Conservation (phyloP, 2,888 invertebrate species). For the Chorisops tibialis region DNA sequence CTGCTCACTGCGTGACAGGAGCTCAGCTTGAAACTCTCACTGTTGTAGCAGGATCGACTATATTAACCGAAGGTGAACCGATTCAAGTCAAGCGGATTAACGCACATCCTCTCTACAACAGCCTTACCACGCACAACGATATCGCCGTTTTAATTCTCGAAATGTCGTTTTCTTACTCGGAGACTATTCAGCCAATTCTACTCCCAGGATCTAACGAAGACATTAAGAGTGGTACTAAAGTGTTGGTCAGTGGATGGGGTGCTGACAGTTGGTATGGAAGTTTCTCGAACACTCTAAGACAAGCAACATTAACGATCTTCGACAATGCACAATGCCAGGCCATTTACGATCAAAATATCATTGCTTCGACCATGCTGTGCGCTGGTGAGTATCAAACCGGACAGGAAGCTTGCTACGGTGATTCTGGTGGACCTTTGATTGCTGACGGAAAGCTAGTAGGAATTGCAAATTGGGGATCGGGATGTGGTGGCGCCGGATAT, state of each 20-base stretch:
- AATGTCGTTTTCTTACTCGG: slow-evolving; percentile 46
- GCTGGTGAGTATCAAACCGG: no score
- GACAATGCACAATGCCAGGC: no score
- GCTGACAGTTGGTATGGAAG: no score
- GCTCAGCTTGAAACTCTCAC: slow-evolving; percentile 14
- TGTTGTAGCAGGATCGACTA: slow-evolving; percentile 55
- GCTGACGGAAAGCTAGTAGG: neutral
- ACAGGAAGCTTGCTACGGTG: neutral
- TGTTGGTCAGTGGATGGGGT: no score
- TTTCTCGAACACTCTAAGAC: no score
- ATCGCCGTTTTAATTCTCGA: slow-evolving; percentile 54
- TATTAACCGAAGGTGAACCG: slow-evolving; percentile 34
- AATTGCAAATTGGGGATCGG: neutral
- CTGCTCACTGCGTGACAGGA: slow-evolving; percentile 26
- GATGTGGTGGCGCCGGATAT: neutral
- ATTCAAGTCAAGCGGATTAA: neutral
- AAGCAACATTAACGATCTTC: no score
- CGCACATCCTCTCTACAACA: neutral
- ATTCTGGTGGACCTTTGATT: slow-evolving; percentile 5
- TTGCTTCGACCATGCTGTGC: no score
- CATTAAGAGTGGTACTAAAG: no score
- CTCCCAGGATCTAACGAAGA: no score
- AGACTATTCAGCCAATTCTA: no score
- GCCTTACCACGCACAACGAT: slow-evolving; percentile 49
- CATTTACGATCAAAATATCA: no score